phyloP scores from a whole-genome alignment of 2,113 vertebrate species.

The Ginglymostoma cirratum region DNA sequence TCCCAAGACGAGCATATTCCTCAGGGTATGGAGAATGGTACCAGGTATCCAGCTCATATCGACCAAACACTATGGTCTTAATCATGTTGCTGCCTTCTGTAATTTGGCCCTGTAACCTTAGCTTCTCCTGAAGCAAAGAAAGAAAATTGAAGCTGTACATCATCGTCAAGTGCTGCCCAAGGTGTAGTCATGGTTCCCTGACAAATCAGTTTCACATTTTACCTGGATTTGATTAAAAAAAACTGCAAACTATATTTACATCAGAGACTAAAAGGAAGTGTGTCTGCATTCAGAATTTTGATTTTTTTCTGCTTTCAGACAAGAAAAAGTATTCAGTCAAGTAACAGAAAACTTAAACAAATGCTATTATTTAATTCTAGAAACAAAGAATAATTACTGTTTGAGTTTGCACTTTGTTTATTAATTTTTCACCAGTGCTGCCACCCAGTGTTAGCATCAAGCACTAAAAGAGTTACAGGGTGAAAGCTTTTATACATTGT shows the following conservation, averaged over 20 bases:
- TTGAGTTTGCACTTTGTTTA: not conserved
- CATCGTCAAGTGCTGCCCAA: not conserved
- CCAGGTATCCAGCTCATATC: constrained; percentile 95
- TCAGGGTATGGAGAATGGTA: constrained; percentile 98
- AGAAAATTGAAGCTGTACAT: constrained; percentile 21
- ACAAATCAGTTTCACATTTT: not conserved
- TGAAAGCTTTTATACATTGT: not conserved
- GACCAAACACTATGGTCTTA: constrained; percentile 95
- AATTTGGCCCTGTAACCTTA: constrained; percentile 92
- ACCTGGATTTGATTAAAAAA: not conserved
- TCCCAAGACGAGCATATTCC: constrained; percentile 88
- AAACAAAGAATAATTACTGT: not conserved
- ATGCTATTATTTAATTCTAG: not conserved
- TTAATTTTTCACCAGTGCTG: not conserved
- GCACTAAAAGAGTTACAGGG: not conserved
- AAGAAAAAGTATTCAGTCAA: not conserved
- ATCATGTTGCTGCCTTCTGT: constrained; percentile 98
- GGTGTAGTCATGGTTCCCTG: not conserved
- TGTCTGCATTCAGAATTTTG: not conserved
- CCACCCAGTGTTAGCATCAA: not conserved
- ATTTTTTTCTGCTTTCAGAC: too few relatives aligned
- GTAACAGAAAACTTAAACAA: not conserved
- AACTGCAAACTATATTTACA: not conserved
- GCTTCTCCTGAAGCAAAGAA: constrained; percentile 69
- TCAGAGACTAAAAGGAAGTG: not conserved